Evolutionary conservation across 1,140 invertebrate genomes (phyloP).

Genomic region (Solen grandis): DNA sequence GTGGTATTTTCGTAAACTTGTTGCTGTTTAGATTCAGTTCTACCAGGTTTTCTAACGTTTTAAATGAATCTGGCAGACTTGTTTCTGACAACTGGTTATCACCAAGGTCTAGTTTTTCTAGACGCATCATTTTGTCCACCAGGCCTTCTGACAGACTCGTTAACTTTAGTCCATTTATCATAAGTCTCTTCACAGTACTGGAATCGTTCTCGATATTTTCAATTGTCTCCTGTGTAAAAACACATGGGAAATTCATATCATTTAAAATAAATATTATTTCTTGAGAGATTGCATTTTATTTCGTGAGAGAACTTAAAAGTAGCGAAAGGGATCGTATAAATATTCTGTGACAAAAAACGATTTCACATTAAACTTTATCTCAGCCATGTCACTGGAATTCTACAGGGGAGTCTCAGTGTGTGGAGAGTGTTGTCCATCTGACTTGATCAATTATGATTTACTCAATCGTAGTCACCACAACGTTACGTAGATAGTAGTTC

Average conservation of each 20-base stretch:
- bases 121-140: conserved; percentile 59
- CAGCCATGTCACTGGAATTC: too few species aligned
- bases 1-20: conserved; percentile 71
- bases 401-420: too few species aligned
- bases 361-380: too few species aligned
- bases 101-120: conserved; percentile 76
- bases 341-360: too few species aligned
- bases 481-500: too few species aligned
- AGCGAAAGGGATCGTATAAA: too few species aligned
- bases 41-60: conserved; percentile 67
- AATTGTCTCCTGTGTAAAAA: conserved; percentile 63
- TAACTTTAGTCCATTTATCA: conserved; percentile 64
- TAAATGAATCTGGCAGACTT: conserved; percentile 71
- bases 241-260: background rate
- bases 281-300: too few species aligned
- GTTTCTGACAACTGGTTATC: conserved; percentile 71
- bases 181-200: conserved; percentile 65
- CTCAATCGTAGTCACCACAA: too few species aligned
- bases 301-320: too few species aligned
- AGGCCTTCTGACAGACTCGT: conserved; percentile 67
- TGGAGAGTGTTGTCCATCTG: too few species aligned
- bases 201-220: conserved; percentile 70
- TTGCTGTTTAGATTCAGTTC: conserved; percentile 75
- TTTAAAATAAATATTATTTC: too few species aligned
- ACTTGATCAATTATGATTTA: too few species aligned